phyloP scores from a whole-genome alignment of 2,888 invertebrate species.

The Phyllotreta striolata region DNA sequence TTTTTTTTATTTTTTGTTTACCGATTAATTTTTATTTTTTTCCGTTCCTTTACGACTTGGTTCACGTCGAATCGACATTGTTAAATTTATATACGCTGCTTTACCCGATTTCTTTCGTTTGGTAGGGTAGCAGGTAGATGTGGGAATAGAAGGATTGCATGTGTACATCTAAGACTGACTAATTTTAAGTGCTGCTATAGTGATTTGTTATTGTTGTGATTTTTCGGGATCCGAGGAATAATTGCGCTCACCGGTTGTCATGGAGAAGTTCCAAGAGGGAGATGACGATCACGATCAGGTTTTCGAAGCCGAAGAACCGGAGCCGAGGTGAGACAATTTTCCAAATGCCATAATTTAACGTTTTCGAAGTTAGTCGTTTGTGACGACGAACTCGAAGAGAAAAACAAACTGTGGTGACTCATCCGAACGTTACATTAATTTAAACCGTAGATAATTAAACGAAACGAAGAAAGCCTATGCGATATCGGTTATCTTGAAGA shows the following conservation, averaged over 20 bases:
- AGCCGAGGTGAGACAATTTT: conserved; percentile 61
- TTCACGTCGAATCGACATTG: conserved; percentile 39
- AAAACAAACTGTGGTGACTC: background rate
- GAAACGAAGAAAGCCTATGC: too few relatives aligned
- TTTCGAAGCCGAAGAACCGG: conserved; percentile 73
- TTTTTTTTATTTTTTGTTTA: conserved; percentile 41
- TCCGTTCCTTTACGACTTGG: conserved; percentile 41
- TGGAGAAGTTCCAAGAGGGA: conserved; percentile 76
- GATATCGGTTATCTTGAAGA: too few relatives aligned
- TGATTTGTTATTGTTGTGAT: conserved; percentile 40
- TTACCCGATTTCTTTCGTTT: conserved; percentile 31
- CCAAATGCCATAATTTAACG: background rate
- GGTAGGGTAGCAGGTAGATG: conserved; percentile 38
- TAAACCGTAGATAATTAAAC: too few relatives aligned
- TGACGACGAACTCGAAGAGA: background rate
- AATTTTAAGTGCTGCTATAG: conserved; percentile 52
- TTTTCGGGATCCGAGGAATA: conserved; percentile 29
- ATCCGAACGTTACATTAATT: too few relatives aligned
- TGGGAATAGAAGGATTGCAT: conserved; percentile 30
- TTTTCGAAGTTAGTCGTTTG: background rate
- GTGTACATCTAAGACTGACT: conserved; percentile 53
- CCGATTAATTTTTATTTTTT: conserved; percentile 33
- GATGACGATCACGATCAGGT: conserved; percentile 79
- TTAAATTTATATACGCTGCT: conserved; percentile 25
- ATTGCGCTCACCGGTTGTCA: conserved; percentile 40